A percentile compares a stretch with the other conserved stretches of the same genome.
Conservation (phyloP, 2,113 vertebrate species). For the Siniperca knerii region DNA sequence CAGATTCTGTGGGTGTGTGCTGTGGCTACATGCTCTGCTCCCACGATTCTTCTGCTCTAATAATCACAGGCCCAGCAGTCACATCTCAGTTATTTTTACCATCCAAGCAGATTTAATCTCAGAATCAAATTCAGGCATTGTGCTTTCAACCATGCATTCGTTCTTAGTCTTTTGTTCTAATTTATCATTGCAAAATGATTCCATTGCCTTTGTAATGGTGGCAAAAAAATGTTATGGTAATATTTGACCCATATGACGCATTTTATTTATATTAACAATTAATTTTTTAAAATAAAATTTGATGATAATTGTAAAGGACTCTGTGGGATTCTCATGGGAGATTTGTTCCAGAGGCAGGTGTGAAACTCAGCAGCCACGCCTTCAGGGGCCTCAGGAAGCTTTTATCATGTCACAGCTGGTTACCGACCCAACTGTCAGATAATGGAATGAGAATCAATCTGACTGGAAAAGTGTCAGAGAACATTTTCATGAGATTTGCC, state of each 20-base stretch:
- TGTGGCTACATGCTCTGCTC: constrained; percentile 70
- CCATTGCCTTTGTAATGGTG: background rate
- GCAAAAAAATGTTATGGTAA: background rate
- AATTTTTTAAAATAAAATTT: background rate
- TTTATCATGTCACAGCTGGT: constrained; percentile 46
- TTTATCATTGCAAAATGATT: background rate
- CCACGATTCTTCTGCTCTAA: constrained; percentile 85
- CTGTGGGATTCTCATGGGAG: background rate
- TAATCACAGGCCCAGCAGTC: constrained; percentile 77
- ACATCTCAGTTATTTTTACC: constrained; percentile 67
- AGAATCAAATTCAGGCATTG: constrained; percentile 32
- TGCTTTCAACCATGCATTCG: background rate
- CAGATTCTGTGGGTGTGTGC: constrained; percentile 58
- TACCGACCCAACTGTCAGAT: constrained; percentile 43
- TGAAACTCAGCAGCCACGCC: constrained; percentile 46
- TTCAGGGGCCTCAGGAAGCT: constrained; percentile 26
- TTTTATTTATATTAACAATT: background rate
- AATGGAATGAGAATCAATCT: constrained; percentile 44
- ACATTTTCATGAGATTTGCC: constrained; percentile 40
- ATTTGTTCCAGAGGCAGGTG: constrained; percentile 43
- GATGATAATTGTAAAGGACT: constrained; percentile 1
- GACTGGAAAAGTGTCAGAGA: constrained; percentile 67
- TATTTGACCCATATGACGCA: background rate
- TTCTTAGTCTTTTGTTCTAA: constrained; percentile 12
- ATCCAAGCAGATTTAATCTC: constrained; percentile 59